A percentile compares a stretch with the other conserved stretches of the same genome.
These are phyloP conservation scores for Melopsittacus undulatus DNA, from an alignment of 2,797 vertebrate genomes.

Conservation along the genomic window DNA sequence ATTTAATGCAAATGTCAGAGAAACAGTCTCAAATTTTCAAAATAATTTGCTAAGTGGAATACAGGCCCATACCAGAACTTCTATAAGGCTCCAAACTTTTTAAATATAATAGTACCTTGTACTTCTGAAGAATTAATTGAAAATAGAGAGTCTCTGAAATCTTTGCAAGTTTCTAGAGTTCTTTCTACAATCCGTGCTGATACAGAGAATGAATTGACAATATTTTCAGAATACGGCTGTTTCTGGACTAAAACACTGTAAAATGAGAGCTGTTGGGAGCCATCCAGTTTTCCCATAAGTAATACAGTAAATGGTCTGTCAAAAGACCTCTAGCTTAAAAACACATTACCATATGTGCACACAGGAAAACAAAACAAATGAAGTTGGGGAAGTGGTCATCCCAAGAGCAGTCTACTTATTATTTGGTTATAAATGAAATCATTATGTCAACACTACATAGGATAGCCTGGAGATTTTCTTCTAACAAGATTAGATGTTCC, in stretches of 20 bases:
- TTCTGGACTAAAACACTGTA: neutral
- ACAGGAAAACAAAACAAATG: neutral
- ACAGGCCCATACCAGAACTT: neutral
- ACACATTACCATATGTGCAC: neutral
- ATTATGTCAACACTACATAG: neutral
- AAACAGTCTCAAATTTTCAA: neutral
- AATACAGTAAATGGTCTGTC: neutral
- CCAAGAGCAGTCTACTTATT: neutral
- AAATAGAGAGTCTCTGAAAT: neutral
- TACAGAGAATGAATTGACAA: neutral
- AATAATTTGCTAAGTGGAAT: neutral
- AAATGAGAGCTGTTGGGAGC: neutral
- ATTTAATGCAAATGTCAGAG: neutral
- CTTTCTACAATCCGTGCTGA: neutral
- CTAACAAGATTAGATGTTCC: neutral
- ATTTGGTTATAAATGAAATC: neutral
- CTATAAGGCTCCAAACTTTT: neutral
- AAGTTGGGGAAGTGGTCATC: neutral
- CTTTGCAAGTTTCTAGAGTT: neutral
- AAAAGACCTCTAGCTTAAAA: neutral
- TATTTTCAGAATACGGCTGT: neutral
- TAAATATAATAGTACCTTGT: neutral
- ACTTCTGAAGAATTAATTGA: neutral
- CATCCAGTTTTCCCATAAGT: neutral
- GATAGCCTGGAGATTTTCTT: neutral